Evolutionary conservation across 2,888 invertebrate genomes (phyloP).

Genomic region (Aleiodes alternator): DNA sequence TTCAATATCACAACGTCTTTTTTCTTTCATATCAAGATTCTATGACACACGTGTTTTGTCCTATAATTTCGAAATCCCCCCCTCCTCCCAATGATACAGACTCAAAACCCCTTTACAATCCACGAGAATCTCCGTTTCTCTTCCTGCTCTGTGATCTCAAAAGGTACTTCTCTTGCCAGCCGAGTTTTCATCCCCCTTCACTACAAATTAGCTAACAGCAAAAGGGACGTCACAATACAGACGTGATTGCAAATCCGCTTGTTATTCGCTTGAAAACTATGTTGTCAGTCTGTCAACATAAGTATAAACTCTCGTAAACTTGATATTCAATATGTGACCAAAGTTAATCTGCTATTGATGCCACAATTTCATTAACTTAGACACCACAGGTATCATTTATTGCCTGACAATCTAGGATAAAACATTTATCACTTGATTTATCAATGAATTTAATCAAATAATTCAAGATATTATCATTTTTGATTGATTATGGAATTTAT

Average conservation of each 20-base stretch:
- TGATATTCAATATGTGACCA: conserved; percentile 36
- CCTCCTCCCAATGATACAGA: conserved; percentile 40
- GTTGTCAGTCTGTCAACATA: conserved; percentile 20
- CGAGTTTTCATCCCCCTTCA: conserved; percentile 69
- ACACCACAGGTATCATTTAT: background rate
- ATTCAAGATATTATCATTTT: no score
- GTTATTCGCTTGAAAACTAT: conserved; percentile 69
- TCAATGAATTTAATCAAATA: no score
- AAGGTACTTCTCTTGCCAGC: conserved; percentile 51
- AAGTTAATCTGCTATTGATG: conserved; percentile 11
- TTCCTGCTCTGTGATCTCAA: conserved; percentile 71
- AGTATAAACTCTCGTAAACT: conserved; percentile 17
- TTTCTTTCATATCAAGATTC: background rate
- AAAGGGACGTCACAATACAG: conserved; percentile 68
- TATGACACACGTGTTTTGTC: background rate
- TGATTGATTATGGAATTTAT: no score
- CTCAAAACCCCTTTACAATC: conserved; percentile 9
- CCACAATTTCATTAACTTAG: conserved; percentile 18
- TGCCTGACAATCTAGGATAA: background rate
- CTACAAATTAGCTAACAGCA: conserved; percentile 67
- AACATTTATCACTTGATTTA: no score
- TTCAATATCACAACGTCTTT: background rate
- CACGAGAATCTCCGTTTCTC: conserved; percentile 33
- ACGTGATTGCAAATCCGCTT: conserved; percentile 73
- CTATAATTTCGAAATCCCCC: conserved; percentile 62